Percentiles rank a stretch among this genome's conserved stretches.
These are phyloP conservation scores for Bombyx mori DNA, from an alignment of 1,140 invertebrate species.

Conservation along the genomic window ASM3026992v2 NC_085124.1:6728001-6728500, in stretches of 20 bases:
- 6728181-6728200: background rate
- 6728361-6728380: too few species aligned
- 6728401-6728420: too few species aligned
- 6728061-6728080: background rate
- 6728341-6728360: too few species aligned
- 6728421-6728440: conserved; percentile 30
- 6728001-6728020: background rate
- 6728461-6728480: conserved; percentile 55
- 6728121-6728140: too few species aligned
- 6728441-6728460: conserved; percentile 19
- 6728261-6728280: background rate
- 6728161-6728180: background rate
- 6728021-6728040: background rate
- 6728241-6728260: background rate
- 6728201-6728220: background rate
- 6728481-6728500: conserved; percentile 60
- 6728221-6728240: background rate
- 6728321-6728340: too few species aligned
- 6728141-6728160: too few species aligned
- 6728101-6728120: background rate
- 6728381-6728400: too few species aligned
- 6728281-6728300: too few species aligned
- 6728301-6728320: too few species aligned
- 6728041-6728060: background rate
- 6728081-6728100: background rate